Conservation (phyloP, 2,113 vertebrate species). For the Lepus timidus region DNA sequence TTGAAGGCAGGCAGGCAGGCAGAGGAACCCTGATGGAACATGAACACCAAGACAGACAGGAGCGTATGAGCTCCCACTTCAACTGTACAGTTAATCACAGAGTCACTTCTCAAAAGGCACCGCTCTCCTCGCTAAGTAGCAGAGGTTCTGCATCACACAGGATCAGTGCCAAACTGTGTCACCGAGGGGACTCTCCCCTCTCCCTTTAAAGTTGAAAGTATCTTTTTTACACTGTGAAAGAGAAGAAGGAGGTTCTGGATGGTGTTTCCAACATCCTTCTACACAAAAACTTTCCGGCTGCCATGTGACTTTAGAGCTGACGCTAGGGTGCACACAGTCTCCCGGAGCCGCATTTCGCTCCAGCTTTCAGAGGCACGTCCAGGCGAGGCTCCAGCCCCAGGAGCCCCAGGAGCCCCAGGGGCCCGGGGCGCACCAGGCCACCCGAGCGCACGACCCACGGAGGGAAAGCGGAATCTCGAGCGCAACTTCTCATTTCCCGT, state of each 20-base stretch:
- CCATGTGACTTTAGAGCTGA: not conserved
- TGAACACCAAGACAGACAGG: not conserved
- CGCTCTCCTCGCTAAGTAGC: not conserved
- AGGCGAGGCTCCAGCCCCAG: not conserved
- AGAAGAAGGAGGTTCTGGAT: slow-evolving; percentile 51
- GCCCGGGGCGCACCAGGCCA: not conserved
- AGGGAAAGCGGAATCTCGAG: slow-evolving; percentile 57
- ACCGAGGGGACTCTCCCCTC: not conserved
- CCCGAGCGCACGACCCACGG: not conserved
- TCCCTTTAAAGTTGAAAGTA: slow-evolving; percentile 53
- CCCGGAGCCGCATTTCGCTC: not conserved
- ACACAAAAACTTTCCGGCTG: slow-evolving; percentile 54
- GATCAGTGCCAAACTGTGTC: not conserved
- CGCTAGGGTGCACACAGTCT: not conserved
- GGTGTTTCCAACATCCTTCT: slow-evolving; percentile 28
- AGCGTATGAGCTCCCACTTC: not conserved
- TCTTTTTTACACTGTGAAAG: not conserved
- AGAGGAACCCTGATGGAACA: not conserved
- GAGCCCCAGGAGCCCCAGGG: not conserved
- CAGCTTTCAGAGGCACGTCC: not conserved
- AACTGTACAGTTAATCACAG: not conserved
- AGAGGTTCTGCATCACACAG: not conserved
- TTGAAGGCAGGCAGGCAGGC: not conserved
- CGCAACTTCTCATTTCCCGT: slow-evolving; percentile 72
- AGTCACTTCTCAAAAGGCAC: slow-evolving; percentile 25